Percentiles rank a stretch among this genome's conserved stretches.
phyloP scores from a whole-genome alignment of 1,140 invertebrate genomes.

The Patella vulgata region DNA sequence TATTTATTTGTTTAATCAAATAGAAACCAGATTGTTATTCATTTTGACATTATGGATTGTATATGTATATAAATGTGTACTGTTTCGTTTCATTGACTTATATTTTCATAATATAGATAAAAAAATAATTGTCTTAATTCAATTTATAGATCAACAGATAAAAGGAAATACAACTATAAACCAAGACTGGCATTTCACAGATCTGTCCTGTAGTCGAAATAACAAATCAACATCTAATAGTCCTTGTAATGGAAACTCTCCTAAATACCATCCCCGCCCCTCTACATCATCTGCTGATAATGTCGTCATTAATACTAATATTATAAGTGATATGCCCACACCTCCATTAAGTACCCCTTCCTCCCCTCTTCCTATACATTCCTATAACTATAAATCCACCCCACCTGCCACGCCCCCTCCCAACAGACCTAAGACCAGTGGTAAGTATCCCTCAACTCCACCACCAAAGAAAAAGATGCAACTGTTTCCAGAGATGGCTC shows the following conservation, averaged over 20 bases:
- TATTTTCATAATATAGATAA: no score
- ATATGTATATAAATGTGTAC: no score
- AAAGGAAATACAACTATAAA: slow-evolving; percentile 68
- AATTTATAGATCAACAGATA: slow-evolving; percentile 75
- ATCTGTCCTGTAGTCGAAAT: slow-evolving; percentile 77
- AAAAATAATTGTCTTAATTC: no score
- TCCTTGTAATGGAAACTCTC: slow-evolving; percentile 46
- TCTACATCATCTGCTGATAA: slow-evolving; percentile 57
- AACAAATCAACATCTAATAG: slow-evolving; percentile 43
- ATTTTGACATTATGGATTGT: no score
- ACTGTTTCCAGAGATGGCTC: slow-evolving; percentile 69
- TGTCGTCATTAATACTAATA: slow-evolving; percentile 18
- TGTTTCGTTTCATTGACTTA: no score
- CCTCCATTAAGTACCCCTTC: slow-evolving; percentile 59
- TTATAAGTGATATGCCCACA: slow-evolving; percentile 27
- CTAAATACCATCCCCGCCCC: slow-evolving; percentile 57
- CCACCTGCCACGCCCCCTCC: slow-evolving; percentile 75
- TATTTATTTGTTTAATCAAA: no score
- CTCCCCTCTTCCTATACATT: slow-evolving; percentile 47
- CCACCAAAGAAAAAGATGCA: slow-evolving; percentile 77
- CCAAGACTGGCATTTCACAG: slow-evolving; percentile 70
- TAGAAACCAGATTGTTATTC: no score
- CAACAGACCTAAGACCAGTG: slow-evolving; percentile 49
- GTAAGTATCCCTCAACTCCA: slow-evolving; percentile 82
- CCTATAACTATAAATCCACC: slow-evolving; percentile 40